phyloP scores from a whole-genome alignment of 2,113 vertebrate species.

The Nymphicus hollandicus region DNA sequence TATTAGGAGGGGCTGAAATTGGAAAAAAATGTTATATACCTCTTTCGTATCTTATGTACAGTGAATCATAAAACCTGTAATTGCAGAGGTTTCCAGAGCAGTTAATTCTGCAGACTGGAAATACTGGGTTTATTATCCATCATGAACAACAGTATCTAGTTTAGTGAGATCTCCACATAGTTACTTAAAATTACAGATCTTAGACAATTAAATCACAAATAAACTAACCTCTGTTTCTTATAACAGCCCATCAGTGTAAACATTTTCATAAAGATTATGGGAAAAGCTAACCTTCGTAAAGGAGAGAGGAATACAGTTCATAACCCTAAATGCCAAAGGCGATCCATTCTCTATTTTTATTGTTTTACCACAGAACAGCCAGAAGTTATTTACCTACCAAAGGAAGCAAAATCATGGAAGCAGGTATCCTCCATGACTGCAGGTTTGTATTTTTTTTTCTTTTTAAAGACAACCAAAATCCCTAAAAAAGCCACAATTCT shows the following conservation, averaged over 20 bases:
- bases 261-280: background rate
- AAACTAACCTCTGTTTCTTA: background rate
- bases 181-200: background rate
- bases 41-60: background rate
- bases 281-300: background rate
- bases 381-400: background rate
- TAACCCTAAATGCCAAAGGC: background rate
- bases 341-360: background rate
- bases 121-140: background rate
- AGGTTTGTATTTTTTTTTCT: background rate
- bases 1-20: slow-evolving; percentile 51
- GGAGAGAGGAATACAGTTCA: background rate
- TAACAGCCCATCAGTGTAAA: background rate
- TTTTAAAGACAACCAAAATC: background rate
- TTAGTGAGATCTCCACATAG: background rate
- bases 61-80: background rate
- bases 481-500: background rate
- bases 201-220: background rate
- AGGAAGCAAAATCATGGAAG: background rate
- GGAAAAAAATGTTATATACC: slow-evolving; percentile 22
- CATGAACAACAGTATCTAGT: background rate
- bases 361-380: background rate
- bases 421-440: background rate
- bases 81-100: background rate
- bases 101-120: background rate